These are phyloP conservation scores for Eilema depressum DNA, from an alignment of 2,888 invertebrate species.

Conservation along the genomic window DNA sequence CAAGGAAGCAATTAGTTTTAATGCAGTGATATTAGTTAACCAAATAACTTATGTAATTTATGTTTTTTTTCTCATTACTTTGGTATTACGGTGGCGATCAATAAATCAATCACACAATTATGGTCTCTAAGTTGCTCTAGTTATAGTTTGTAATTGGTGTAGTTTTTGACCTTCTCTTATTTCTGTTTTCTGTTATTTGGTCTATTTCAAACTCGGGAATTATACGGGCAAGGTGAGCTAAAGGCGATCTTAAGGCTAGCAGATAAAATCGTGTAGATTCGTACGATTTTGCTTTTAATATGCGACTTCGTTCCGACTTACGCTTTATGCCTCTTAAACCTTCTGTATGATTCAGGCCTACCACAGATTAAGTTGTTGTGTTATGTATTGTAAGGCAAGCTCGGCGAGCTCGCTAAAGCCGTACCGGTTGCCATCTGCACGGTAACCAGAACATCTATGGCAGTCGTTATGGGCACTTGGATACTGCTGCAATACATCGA, in stretches of 20 bases:
- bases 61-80: constrained; percentile 17
- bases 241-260: too few species aligned
- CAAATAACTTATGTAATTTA: constrained; percentile 23
- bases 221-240: too few species aligned
- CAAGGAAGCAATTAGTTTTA: constrained; percentile 53
- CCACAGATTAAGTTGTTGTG: too few species aligned
- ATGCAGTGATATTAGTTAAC: constrained; percentile 40
- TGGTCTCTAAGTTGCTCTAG: neutral
- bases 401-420: too few species aligned
- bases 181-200: neutral
- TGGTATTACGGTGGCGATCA: neutral
- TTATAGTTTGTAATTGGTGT: neutral
- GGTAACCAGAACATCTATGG: too few species aligned
- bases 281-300: neutral
- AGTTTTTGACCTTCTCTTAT: neutral
- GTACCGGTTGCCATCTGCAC: too few species aligned
- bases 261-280: neutral
- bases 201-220: too few species aligned
- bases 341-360: too few species aligned
- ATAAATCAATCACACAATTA: constrained; percentile 15
- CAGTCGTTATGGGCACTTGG: too few species aligned
- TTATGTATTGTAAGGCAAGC: too few species aligned
- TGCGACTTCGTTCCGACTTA: too few species aligned
- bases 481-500: too few species aligned
- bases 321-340: neutral